These are phyloP conservation scores for Alitta virens DNA, from an alignment of 2,888 invertebrate species.

Conservation along the genomic window DNA sequence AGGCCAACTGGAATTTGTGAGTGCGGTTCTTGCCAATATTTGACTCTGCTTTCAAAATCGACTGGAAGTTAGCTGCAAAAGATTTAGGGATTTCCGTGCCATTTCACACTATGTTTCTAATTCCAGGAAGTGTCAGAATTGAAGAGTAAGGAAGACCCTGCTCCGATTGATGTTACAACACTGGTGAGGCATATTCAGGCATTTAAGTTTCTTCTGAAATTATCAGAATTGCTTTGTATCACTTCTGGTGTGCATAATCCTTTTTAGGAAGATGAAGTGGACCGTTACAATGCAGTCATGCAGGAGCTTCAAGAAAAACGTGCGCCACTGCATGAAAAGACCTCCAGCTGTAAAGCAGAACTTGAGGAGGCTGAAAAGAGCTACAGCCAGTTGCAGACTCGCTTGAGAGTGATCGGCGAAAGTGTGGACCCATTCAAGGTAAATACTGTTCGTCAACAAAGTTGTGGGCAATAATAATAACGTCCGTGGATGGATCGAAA, in stretches of 20 bases:
- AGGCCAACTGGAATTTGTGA: slow-evolving; percentile 2
- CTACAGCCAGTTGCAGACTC: slow-evolving; percentile 8
- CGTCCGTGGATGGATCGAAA: too few relatives aligned
- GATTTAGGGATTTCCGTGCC: too few relatives aligned
- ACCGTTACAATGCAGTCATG: slow-evolving; percentile 34
- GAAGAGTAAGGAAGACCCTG: slow-evolving; percentile 48
- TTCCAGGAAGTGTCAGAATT: slow-evolving; percentile 48
- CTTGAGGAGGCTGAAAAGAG: slow-evolving; percentile 4
- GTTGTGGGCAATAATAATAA: too few relatives aligned
- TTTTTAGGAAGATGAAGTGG: slow-evolving; percentile 45
- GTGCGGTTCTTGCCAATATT: background rate
- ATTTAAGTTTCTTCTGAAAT: too few relatives aligned
- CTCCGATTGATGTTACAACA: slow-evolving; percentile 50
- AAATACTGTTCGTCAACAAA: background rate
- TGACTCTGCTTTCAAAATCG: too few relatives aligned
- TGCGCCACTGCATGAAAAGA: slow-evolving; percentile 15
- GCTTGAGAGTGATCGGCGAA: slow-evolving; percentile 14
- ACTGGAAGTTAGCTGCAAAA: too few relatives aligned
- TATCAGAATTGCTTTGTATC: too few relatives aligned
- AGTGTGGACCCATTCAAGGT: slow-evolving; percentile 21
- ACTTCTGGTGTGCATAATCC: too few relatives aligned
- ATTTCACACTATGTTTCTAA: too few relatives aligned
- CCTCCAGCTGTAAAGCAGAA: background rate
- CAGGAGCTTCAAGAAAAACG: slow-evolving; percentile 21
- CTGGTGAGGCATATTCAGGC: slow-evolving; percentile 52